Conservation (phyloP, 2,888 invertebrate species). For the Cacoxenus indagator region DNA sequence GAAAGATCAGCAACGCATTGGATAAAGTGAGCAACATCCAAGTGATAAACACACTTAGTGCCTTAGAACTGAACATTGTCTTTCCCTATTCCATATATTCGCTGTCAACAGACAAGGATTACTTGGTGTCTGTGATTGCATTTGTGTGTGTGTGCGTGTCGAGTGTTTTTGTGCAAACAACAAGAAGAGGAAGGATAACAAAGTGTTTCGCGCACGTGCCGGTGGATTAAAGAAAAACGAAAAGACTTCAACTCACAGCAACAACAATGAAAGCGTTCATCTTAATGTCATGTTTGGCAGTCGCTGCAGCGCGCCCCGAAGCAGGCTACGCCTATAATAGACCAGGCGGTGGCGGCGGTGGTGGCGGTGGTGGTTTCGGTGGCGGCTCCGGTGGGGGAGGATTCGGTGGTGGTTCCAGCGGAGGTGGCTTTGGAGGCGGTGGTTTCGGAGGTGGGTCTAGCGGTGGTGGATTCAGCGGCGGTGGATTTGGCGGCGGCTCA, state of each 20-base stretch:
- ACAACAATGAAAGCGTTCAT: constrained; percentile 69
- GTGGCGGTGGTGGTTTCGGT: constrained; percentile 45
- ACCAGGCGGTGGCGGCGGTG: constrained; percentile 64
- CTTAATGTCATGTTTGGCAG: constrained; percentile 70
- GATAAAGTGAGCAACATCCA: constrained; percentile 11
- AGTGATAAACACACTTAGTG: not conserved
- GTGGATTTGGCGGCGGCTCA: constrained; percentile 44
- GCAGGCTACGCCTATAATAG: constrained; percentile 71
- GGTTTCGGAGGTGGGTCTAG: constrained; percentile 47
- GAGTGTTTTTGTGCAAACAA: not conserved
- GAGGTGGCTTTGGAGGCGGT: constrained; percentile 47
- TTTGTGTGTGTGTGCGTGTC: constrained; percentile 19
- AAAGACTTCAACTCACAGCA: not conserved
- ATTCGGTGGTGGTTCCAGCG: constrained; percentile 54
- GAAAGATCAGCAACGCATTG: constrained; percentile 12
- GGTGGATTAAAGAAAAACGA: not conserved
- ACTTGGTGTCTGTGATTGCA: constrained; percentile 29
- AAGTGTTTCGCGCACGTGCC: constrained; percentile 13
- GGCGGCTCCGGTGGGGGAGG: constrained; percentile 40
- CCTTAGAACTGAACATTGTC: constrained; percentile 25
- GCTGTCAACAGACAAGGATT: constrained; percentile 38
- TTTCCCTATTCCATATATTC: not conserved
- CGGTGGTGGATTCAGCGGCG: constrained; percentile 44
- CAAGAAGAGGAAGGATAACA: constrained; percentile 21
- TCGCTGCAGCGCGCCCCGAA: constrained; percentile 70